Evolutionary conservation across 2,797 vertebrate genomes (phyloP).

Genomic region (Neosilurus hyrtlii): DNA sequence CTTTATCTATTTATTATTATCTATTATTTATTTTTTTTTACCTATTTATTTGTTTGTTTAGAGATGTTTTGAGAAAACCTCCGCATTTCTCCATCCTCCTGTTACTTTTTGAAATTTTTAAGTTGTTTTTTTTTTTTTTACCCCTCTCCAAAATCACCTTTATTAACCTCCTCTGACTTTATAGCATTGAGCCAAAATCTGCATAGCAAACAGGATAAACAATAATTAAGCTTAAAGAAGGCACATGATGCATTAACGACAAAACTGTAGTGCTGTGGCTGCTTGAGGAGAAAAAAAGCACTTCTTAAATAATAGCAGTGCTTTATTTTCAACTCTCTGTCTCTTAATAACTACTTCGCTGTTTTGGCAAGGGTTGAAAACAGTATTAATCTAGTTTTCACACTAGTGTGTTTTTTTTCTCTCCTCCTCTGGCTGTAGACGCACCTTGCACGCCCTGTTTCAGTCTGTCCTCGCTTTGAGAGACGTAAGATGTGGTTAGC

Average conservation of each 20-base stretch:
- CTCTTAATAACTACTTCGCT: slow-evolving; percentile 19
- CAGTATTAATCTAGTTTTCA: slow-evolving; percentile 15
- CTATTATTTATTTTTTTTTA: not conserved
- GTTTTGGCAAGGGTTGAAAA: slow-evolving; percentile 32
- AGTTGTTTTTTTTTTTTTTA: not conserved
- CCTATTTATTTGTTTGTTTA: not conserved
- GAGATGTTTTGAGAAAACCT: not conserved
- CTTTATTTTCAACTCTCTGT: slow-evolving; percentile 8
- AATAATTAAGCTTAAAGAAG: slow-evolving; percentile 17
- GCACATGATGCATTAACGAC: not conserved
- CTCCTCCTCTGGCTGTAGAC: not conserved
- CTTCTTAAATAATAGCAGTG: not conserved
- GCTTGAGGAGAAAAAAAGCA: not conserved
- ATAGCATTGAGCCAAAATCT: not conserved
- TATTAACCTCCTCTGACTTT: not conserved
- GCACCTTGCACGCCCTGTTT: slow-evolving; percentile 5
- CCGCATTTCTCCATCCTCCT: too few relatives aligned
- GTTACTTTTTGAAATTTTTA: not conserved
- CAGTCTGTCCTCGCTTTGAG: slow-evolving; percentile 19
- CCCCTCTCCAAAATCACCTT: not conserved
- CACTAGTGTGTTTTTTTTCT: not conserved
- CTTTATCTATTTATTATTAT: not conserved
- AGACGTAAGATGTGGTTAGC: slow-evolving; percentile 32
- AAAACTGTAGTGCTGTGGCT: not conserved
- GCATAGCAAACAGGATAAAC: not conserved